Percentiles rank a stretch among this genome's conserved stretches.
These are phyloP conservation scores for Electrophaes corylata DNA, from an alignment of 2,888 invertebrate genomes.

Conservation along the genomic window DNA sequence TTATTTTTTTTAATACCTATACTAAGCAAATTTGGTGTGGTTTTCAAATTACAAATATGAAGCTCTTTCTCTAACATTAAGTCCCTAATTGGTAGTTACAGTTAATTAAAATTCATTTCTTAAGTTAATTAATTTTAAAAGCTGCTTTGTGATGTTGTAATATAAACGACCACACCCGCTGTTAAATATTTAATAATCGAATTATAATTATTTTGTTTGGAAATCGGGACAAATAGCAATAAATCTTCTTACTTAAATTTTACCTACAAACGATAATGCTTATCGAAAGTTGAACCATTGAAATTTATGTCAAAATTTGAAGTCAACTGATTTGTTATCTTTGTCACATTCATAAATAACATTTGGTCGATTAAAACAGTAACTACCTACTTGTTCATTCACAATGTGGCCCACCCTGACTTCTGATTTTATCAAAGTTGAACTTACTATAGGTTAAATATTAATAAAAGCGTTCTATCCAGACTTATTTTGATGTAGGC, in stretches of 20 bases:
- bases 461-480: neutral
- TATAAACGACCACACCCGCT: conserved; percentile 28
- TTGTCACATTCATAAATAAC: conserved; percentile 25
- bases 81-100: neutral
- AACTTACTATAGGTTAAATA: neutral
- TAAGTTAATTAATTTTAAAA: neutral
- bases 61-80: neutral
- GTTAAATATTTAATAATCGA: conserved; percentile 24
- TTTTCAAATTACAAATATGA: conserved; percentile 1
- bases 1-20: neutral
- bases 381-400: neutral
- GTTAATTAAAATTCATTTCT: conserved; percentile 17
- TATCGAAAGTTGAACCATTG: conserved; percentile 32
- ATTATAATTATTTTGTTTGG: conserved; percentile 20
- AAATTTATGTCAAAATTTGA: conserved; percentile 31
- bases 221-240: conserved; percentile 23
- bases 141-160: conserved; percentile 16
- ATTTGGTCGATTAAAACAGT: conserved; percentile 19
- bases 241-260: conserved; percentile 22
- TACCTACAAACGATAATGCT: conserved; percentile 16
- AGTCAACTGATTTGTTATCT: conserved; percentile 27
- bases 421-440: neutral
- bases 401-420: conserved; percentile 1
- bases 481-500: neutral
- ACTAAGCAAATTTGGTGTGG: neutral